These are phyloP conservation scores for Cancer borealis DNA, from an alignment of 2,888 invertebrate species.

Conservation along the genomic window DNA sequence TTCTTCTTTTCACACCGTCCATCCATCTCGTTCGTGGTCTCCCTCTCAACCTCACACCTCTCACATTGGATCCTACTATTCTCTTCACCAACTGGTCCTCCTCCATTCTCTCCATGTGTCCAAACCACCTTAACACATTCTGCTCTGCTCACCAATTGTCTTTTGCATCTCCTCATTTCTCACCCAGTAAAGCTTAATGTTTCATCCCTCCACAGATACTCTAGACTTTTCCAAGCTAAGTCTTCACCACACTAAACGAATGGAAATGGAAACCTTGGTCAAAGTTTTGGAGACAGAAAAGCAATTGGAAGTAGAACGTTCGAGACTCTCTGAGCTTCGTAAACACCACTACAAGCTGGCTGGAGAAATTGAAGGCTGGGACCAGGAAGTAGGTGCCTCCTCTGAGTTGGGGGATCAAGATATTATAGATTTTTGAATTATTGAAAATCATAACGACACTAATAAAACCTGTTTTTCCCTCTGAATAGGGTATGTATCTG, in stretches of 20 bases:
- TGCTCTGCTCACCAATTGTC: not conserved
- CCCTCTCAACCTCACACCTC: too few species aligned
- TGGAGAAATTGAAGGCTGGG: conserved; percentile 81
- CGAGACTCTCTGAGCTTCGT: conserved; percentile 90
- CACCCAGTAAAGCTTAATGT: not conserved
- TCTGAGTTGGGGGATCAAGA: not conserved
- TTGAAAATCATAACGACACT: not conserved
- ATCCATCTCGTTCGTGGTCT: too few species aligned
- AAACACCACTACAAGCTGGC: conserved; percentile 95
- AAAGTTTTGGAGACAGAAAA: conserved; percentile 95
- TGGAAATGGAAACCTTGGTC: conserved; percentile 99
- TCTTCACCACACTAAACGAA: conserved; percentile 94
- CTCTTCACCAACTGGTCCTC: too few species aligned
- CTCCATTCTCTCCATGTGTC: too few species aligned
- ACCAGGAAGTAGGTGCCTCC: conserved; percentile 68
- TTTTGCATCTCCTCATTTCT: not conserved
- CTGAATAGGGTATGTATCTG: not conserved
- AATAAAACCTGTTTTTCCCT: not conserved
- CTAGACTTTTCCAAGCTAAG: conserved; percentile 93
- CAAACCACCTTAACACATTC: too few species aligned
- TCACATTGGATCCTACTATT: too few species aligned
- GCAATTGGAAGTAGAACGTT: conserved; percentile 92
- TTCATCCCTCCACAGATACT: conserved; percentile 85
- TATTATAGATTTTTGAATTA: not conserved
- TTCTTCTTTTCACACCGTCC: too few species aligned